Conservation (phyloP, 2,113 vertebrate species). For the Tringa solitaria region DNA sequence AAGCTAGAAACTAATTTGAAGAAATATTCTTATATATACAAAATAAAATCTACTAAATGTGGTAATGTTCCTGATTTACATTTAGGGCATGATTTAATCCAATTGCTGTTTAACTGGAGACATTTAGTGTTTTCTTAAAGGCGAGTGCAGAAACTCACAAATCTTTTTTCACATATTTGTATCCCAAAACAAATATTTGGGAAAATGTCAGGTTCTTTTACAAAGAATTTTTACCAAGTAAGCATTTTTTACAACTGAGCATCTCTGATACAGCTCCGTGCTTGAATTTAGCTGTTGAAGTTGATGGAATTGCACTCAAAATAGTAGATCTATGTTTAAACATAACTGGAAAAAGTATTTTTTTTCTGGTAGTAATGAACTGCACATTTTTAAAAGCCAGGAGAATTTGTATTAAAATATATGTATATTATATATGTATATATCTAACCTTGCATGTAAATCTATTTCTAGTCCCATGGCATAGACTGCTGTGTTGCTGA, state of each 20-base stretch:
- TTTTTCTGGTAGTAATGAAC: background rate
- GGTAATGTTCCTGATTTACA: background rate
- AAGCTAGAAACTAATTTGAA: conserved; percentile 28
- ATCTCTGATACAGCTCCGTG: background rate
- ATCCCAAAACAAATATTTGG: background rate
- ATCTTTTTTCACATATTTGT: background rate
- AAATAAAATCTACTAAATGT: conserved; percentile 17
- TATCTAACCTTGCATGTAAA: background rate
- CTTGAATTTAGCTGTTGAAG: background rate
- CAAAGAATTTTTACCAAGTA: background rate
- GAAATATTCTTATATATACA: background rate
- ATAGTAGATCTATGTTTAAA: background rate
- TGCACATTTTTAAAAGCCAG: background rate
- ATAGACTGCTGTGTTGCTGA: background rate
- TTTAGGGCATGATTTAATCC: background rate
- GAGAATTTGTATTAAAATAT: background rate
- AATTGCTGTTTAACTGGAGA: background rate
- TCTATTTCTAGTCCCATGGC: background rate
- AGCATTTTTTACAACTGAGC: background rate
- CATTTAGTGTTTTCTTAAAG: background rate
- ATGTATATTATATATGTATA: background rate
- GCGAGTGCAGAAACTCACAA: background rate
- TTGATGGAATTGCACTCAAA: background rate
- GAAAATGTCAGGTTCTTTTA: background rate
- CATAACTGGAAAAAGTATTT: background rate